Percentiles rank a stretch among this genome's conserved stretches.
These are phyloP conservation scores for Rhorus exstirpatorius DNA, from an alignment of 2,888 invertebrate genomes.

Conservation along the genomic window DNA sequence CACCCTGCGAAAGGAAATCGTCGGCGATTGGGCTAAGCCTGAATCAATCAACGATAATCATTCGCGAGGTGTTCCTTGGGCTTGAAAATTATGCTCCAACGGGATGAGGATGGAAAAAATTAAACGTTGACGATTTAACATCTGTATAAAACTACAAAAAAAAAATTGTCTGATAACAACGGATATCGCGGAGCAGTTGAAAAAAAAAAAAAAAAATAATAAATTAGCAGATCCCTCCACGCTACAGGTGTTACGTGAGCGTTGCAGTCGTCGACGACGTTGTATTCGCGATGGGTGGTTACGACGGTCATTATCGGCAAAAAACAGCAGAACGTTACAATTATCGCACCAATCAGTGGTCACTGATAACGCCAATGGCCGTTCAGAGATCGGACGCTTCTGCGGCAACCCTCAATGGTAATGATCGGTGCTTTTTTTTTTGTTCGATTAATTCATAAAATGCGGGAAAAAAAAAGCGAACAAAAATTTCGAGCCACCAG, in stretches of 20 bases:
- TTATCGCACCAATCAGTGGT: conserved; percentile 95
- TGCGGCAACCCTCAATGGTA: conserved; percentile 94
- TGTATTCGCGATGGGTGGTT: conserved; percentile 96
- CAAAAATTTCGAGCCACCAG: no score
- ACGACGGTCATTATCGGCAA: conserved; percentile 94
- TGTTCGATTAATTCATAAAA: neutral
- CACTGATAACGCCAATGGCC: conserved; percentile 95
- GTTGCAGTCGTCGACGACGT: conserved; percentile 92
- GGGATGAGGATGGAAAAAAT: no score
- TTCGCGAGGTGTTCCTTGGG: no score
- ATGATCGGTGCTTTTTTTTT: conserved; percentile 70
- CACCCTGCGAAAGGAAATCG: no score
- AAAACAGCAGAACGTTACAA: conserved; percentile 95
- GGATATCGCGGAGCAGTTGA: conserved; percentile 7
- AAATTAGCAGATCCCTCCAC: conserved; percentile 39
- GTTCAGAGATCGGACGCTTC: conserved; percentile 96
- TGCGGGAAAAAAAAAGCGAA: neutral
- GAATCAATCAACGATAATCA: no score
- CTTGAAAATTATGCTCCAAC: no score
- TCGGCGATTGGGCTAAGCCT: no score
- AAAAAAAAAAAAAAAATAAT: conserved; percentile 40
- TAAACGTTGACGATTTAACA: no score
- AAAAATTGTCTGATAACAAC: neutral
- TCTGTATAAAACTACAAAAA: neutral
- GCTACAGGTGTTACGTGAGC: conserved; percentile 92